Percentiles rank a stretch among this genome's conserved stretches.
These are phyloP conservation scores for Lemur catta DNA, from an alignment of 2,797 vertebrate species.

Conservation along the genomic window DNA sequence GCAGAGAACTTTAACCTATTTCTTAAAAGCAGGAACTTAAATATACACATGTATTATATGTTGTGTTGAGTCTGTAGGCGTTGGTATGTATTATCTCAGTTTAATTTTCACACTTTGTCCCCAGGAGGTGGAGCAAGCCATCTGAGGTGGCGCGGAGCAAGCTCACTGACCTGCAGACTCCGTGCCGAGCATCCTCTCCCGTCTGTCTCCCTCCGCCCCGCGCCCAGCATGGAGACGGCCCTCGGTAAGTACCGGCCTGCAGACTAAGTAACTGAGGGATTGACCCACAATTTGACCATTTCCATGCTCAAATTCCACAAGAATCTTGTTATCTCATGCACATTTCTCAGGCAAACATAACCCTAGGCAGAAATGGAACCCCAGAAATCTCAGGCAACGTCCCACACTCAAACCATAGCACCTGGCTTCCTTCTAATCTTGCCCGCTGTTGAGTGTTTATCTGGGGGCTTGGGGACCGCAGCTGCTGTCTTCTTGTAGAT, in stretches of 20 bases:
- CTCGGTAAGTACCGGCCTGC: not conserved
- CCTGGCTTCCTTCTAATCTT: not conserved
- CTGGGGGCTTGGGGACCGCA: not conserved
- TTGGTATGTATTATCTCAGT: not conserved
- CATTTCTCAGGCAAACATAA: not conserved
- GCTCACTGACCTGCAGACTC: not conserved
- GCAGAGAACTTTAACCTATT: not conserved
- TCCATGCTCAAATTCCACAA: not conserved
- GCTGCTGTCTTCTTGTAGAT: not conserved
- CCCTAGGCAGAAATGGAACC: not conserved
- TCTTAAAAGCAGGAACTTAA: not conserved
- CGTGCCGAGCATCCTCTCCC: not conserved
- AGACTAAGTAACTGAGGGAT: not conserved
- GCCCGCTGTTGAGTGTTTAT: not conserved
- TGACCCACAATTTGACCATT: not conserved
- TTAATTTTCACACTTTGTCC: not conserved
- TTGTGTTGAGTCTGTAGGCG: rapidly evolving
- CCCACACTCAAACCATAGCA: not conserved
- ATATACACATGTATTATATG: not conserved
- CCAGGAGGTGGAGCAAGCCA: not conserved
- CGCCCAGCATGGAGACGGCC: rapidly evolving
- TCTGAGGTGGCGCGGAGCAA: not conserved
- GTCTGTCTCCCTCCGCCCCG: not conserved
- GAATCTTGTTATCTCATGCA: not conserved
- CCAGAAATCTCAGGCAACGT: not conserved